Conservation (phyloP, 2,888 invertebrate species). For the Polietes domitor region DNA sequence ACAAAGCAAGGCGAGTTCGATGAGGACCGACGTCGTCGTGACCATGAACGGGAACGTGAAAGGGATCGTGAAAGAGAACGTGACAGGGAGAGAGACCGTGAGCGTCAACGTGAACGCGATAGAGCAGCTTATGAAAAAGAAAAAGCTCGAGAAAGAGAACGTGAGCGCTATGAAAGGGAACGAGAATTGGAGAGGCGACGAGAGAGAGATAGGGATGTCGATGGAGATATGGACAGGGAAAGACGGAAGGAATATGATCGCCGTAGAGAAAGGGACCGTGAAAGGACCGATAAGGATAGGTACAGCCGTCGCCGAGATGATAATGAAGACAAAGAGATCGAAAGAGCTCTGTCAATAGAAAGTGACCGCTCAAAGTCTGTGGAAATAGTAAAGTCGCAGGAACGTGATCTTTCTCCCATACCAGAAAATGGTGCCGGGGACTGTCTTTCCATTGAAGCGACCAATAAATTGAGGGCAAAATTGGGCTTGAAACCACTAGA, state of each 20-base stretch:
- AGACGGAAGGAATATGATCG: conserved; percentile 68
- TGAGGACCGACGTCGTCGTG: conserved; percentile 69
- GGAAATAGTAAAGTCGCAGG: conserved; percentile 71
- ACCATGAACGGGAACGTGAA: conserved; percentile 61
- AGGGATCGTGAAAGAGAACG: conserved; percentile 65
- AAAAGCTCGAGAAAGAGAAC: conserved; percentile 57
- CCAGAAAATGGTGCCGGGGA: conserved; percentile 81
- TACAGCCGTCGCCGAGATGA: conserved; percentile 60
- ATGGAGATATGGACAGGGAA: conserved; percentile 63
- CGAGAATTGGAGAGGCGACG: conserved; percentile 66
- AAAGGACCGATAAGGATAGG: conserved; percentile 64
- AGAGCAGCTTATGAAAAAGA: conserved; percentile 60
- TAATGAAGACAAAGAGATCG: conserved; percentile 55
- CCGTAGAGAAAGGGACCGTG: conserved; percentile 66
- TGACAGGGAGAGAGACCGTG: conserved; percentile 63
- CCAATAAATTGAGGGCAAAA: conserved; percentile 94
- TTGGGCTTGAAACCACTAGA: conserved; percentile 96
- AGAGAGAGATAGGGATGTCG: conserved; percentile 62
- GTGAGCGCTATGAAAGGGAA: conserved; percentile 64
- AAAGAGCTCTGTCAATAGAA: conserved; percentile 63
- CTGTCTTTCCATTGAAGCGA: conserved; percentile 90
- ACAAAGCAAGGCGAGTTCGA: conserved; percentile 73
- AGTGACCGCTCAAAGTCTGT: conserved; percentile 69
- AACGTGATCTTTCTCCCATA: conserved; percentile 74
- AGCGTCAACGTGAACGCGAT: conserved; percentile 63